Conservation (phyloP, 2,113 vertebrate genomes). For the Polypterus senegalus region DNA sequence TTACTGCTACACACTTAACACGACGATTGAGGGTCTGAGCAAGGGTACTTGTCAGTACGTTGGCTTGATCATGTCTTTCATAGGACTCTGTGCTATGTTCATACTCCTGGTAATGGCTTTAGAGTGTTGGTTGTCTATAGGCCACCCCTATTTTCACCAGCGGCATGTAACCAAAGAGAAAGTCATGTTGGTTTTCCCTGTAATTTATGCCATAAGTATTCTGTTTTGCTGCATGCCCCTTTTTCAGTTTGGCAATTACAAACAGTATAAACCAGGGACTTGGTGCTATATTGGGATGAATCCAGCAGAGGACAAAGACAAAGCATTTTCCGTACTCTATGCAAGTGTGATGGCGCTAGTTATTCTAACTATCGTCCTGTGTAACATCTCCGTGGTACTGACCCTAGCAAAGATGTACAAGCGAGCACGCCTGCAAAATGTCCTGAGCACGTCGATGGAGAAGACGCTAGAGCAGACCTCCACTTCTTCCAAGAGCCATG, state of each 20-base stretch:
- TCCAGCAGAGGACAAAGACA: neutral
- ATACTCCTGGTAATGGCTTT: conserved; percentile 58
- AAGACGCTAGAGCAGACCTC: neutral
- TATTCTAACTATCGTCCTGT: conserved; percentile 42
- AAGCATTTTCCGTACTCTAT: conserved; percentile 49
- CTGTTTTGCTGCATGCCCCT: conserved; percentile 48
- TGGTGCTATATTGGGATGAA: conserved; percentile 63
- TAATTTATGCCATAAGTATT: conserved; percentile 30
- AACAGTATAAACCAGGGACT: conserved; percentile 57
- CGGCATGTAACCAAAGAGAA: conserved; percentile 34
- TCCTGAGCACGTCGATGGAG: too few species aligned
- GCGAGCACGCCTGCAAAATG: neutral
- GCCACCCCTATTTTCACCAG: conserved; percentile 52
- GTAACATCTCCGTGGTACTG: conserved; percentile 52
- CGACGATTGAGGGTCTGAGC: conserved; percentile 21
- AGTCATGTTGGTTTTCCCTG: conserved; percentile 22
- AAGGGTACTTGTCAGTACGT: conserved; percentile 42
- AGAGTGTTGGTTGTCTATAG: conserved; percentile 55
- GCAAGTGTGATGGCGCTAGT: conserved; percentile 45
- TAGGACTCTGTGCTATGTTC: conserved; percentile 50
- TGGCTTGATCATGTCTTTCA: conserved; percentile 56
- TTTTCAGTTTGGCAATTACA: conserved; percentile 39
- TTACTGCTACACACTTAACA: conserved; percentile 55
- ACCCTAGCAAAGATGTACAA: conserved; percentile 47
- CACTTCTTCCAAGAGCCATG: neutral